Evolutionary conservation across 2,113 vertebrate species (phyloP).

Genomic region (Ginglymostoma cirratum): DNA sequence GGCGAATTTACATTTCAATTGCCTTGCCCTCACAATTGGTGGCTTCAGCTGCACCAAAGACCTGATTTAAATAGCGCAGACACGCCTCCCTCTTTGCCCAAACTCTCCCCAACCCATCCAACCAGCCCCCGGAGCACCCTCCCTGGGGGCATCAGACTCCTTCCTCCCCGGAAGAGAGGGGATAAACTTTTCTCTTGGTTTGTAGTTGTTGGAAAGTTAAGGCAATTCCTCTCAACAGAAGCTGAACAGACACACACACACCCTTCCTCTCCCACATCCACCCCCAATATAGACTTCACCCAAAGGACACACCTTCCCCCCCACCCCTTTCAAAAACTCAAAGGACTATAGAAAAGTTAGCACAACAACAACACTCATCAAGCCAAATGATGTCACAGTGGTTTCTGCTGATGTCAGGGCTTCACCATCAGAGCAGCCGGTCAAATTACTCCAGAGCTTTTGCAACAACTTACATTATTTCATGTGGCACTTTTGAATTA

Average conservation of each 20-base stretch:
- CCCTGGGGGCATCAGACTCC: not conserved
- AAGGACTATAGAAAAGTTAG: not conserved
- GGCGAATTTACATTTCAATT: not conserved
- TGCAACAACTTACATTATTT: not conserved
- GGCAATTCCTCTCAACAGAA: not conserved
- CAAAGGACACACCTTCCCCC: not conserved
- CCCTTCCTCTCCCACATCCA: not conserved
- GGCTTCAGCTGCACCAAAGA: not conserved
- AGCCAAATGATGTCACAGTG: slow-evolving; percentile 33
- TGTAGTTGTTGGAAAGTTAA: not conserved
- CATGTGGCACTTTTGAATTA: no score
- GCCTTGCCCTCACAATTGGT: not conserved
- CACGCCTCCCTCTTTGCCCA: slow-evolving; percentile 23
- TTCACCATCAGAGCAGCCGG: not conserved
- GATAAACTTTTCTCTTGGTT: no score
- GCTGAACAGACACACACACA: not conserved
- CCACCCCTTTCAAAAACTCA: not conserved
- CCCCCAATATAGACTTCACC: not conserved
- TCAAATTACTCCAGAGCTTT: not conserved
- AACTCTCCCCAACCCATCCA: no score
- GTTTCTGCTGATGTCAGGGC: slow-evolving; percentile 4
- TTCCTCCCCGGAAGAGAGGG: not conserved
- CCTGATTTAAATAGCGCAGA: not conserved
- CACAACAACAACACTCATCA: not conserved
- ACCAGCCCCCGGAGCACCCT: not conserved